phyloP scores from a whole-genome alignment of 1,140 invertebrate genomes.

The Anadara kagoshimensis region DNA sequence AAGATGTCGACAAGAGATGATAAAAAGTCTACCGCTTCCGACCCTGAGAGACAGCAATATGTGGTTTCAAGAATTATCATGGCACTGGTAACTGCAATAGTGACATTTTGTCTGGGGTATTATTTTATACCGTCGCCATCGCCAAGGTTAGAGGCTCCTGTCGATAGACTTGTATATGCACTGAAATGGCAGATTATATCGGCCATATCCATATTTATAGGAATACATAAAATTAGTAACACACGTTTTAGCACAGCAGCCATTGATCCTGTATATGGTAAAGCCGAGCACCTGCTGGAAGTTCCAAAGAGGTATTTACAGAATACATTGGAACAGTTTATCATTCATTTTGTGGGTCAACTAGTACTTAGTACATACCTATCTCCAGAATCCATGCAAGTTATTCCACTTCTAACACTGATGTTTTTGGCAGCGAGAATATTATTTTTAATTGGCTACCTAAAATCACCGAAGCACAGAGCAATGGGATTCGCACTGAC shows the following conservation, averaged over 20 bases:
- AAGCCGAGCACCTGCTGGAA: conserved; percentile 17
- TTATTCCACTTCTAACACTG: conserved; percentile 25
- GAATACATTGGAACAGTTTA: conserved; percentile 34
- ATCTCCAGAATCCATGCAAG: conserved; percentile 13
- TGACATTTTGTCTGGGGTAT: too few species aligned
- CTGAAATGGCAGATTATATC: too few species aligned
- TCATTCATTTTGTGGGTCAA: conserved; percentile 26
- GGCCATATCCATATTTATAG: too few species aligned
- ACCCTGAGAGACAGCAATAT: too few species aligned
- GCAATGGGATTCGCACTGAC: neutral
- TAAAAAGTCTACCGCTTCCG: too few species aligned
- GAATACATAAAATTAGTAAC: too few species aligned
- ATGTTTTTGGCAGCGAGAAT: conserved; percentile 29
- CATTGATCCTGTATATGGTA: conserved; percentile 26
- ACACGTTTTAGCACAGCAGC: conserved; percentile 17
- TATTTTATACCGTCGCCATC: too few species aligned
- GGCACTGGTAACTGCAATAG: too few species aligned
- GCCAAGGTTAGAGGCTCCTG: too few species aligned
- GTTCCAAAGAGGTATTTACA: conserved; percentile 13
- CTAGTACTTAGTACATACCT: conserved; percentile 28
- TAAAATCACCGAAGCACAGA: neutral
- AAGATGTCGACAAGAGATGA: too few species aligned
- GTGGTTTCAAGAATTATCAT: too few species aligned
- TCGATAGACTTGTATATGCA: too few species aligned
- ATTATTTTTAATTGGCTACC: conserved; percentile 27